Evolutionary conservation across 2,888 invertebrate genomes (phyloP).

Genomic region (Linnaemya vulpina): DNA sequence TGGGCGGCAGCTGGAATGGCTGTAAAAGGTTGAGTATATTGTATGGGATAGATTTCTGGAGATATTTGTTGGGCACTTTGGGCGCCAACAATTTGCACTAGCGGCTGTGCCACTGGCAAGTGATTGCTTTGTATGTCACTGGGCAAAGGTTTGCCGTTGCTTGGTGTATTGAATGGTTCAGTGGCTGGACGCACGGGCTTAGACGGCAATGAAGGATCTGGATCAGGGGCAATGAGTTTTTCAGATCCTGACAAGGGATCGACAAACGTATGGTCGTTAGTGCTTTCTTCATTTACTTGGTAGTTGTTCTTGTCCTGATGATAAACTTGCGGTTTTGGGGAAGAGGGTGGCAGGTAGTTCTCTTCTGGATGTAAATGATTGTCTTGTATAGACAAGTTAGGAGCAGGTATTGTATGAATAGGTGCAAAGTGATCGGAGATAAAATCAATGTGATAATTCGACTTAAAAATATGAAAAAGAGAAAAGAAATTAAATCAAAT

Average conservation of each 20-base stretch:
- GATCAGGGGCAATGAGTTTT: constrained; percentile 84
- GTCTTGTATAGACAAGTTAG: constrained; percentile 85
- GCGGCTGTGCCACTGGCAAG: constrained; percentile 77
- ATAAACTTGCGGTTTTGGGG: constrained; percentile 76
- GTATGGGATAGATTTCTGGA: constrained; percentile 83
- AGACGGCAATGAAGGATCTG: constrained; percentile 83
- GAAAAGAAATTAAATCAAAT: constrained; percentile 1
- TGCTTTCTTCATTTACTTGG: constrained; percentile 84
- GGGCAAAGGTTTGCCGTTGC: constrained; percentile 82
- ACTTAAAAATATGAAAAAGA: constrained; percentile 74
- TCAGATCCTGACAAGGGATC: constrained; percentile 82
- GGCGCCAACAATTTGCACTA: constrained; percentile 81
- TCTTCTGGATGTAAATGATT: constrained; percentile 80
- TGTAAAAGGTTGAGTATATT: constrained; percentile 82
- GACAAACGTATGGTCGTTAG: constrained; percentile 82
- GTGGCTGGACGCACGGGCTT: constrained; percentile 82
- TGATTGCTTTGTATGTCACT: constrained; percentile 80
- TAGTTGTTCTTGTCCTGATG: constrained; percentile 80
- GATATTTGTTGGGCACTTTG: constrained; percentile 83
- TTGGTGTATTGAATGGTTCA: constrained; percentile 82
- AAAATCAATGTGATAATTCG: constrained; percentile 81
- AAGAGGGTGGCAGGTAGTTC: constrained; percentile 76
- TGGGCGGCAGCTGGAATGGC: constrained; percentile 79
- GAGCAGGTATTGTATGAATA: constrained; percentile 93
- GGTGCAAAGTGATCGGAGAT: constrained; percentile 95